Evolutionary conservation across 2,797 vertebrate species (phyloP).

Genomic region (Chiroxiphia lanceolata): DNA sequence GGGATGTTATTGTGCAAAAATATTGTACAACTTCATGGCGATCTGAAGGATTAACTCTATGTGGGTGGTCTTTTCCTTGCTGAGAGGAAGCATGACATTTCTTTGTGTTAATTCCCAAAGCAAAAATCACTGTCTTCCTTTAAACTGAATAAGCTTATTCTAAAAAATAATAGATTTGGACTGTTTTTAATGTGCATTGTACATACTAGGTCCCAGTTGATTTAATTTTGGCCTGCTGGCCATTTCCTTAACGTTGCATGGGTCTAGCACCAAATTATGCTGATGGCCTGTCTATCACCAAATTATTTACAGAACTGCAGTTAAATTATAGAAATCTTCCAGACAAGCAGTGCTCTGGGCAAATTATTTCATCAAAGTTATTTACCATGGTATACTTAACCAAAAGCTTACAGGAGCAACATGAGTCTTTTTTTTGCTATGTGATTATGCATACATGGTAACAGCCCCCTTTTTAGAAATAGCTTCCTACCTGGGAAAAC

Average conservation of each 20-base stretch:
- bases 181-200: neutral
- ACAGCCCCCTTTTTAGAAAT: neutral
- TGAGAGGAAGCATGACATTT: neutral
- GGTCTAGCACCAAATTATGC: constrained; percentile 49
- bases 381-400: constrained; percentile 52
- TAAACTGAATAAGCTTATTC: neutral
- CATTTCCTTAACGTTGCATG: constrained; percentile 42
- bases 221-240: constrained; percentile 40
- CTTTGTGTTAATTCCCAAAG: neutral
- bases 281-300: constrained; percentile 55
- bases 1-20: neutral
- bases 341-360: constrained; percentile 56
- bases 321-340: constrained; percentile 55
- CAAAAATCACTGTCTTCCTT: neutral
- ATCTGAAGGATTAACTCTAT: neutral
- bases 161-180: neutral
- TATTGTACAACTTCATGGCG: neutral
- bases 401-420: constrained; percentile 40
- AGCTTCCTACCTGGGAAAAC: constrained; percentile 16
- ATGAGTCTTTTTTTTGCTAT: constrained; percentile 16
- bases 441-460: neutral
- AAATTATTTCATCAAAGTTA: constrained; percentile 61
- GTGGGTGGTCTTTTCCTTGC: neutral
- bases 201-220: neutral
- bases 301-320: constrained; percentile 68